These are phyloP conservation scores for Conomelus anceps DNA, from an alignment of 2,888 invertebrate species.

Conservation along the genomic window DNA sequence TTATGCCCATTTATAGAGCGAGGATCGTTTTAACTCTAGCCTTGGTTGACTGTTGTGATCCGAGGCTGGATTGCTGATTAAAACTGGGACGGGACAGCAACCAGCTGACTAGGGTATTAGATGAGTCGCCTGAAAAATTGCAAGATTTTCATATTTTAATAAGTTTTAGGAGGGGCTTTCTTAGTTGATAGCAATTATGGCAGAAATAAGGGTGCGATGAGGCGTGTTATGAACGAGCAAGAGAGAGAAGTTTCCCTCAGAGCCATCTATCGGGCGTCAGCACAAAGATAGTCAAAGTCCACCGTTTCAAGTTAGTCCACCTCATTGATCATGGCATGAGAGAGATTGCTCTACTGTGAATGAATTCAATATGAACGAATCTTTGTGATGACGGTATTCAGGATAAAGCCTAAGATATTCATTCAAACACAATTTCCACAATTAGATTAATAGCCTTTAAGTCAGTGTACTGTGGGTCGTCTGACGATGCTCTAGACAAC, in stretches of 20 bases:
- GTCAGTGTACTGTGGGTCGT: too few relatives aligned
- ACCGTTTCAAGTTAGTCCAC: too few relatives aligned
- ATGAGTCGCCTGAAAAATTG: not conserved
- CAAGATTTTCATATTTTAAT: constrained; percentile 14
- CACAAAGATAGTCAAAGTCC: not conserved
- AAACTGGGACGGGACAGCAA: not conserved
- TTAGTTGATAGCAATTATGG: constrained; percentile 12
- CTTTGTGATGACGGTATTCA: too few relatives aligned
- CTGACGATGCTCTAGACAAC: too few relatives aligned
- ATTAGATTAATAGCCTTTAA: too few relatives aligned
- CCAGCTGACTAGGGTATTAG: not conserved
- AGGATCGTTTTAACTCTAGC: not conserved
- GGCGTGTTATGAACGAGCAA: constrained; percentile 5
- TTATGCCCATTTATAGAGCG: too few relatives aligned
- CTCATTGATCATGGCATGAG: too few relatives aligned
- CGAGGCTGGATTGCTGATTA: not conserved
- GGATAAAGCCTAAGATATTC: too few relatives aligned
- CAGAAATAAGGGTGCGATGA: constrained; percentile 3
- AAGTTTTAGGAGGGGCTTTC: constrained; percentile 4
- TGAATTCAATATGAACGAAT: too few relatives aligned
- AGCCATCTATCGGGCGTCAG: not conserved
- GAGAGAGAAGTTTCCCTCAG: not conserved
- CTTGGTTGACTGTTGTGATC: not conserved
- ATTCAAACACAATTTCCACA: too few relatives aligned
- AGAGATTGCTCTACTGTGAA: too few relatives aligned